These are phyloP conservation scores for Rhyacophila brunnea DNA, from an alignment of 1,140 invertebrate genomes.

Conservation along the genomic window DNA sequence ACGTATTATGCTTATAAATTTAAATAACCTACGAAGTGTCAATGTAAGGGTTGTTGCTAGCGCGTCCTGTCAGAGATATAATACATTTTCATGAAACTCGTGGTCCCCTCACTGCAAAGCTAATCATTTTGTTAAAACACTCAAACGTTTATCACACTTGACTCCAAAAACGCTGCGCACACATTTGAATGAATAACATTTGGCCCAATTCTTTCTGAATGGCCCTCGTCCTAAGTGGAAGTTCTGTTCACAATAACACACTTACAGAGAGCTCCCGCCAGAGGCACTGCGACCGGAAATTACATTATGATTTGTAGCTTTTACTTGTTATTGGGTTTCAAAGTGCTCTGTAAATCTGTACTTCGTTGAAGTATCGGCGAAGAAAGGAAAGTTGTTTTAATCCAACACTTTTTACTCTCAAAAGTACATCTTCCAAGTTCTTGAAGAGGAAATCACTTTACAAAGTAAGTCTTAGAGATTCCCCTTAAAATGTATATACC, in stretches of 20 bases:
- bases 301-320: conserved; percentile 31
- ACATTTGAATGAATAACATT: conserved; percentile 18
- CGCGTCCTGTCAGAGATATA: too few relatives aligned
- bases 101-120: too few relatives aligned
- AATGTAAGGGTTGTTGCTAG: too few relatives aligned
- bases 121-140: too few relatives aligned
- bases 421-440: too few relatives aligned
- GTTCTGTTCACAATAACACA: conserved; percentile 12
- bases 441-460: too few relatives aligned
- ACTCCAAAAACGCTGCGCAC: not conserved
- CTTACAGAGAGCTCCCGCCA: conserved; percentile 13
- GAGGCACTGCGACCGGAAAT: conserved; percentile 26
- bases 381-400: not conserved
- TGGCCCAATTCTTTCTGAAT: conserved; percentile 20
- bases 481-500: too few relatives aligned
- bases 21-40: too few relatives aligned
- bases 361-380: not conserved
- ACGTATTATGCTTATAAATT: too few relatives aligned
- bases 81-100: too few relatives aligned
- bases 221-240: conserved; percentile 7
- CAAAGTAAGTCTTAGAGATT: too few relatives aligned
- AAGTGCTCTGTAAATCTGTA: conserved; percentile 12
- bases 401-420: not conserved
- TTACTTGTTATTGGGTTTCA: conserved; percentile 27
- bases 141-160: too few relatives aligned